Evolutionary conservation across 2,113 vertebrate species (phyloP).

Genomic region (Tonatia bakeri): DNA sequence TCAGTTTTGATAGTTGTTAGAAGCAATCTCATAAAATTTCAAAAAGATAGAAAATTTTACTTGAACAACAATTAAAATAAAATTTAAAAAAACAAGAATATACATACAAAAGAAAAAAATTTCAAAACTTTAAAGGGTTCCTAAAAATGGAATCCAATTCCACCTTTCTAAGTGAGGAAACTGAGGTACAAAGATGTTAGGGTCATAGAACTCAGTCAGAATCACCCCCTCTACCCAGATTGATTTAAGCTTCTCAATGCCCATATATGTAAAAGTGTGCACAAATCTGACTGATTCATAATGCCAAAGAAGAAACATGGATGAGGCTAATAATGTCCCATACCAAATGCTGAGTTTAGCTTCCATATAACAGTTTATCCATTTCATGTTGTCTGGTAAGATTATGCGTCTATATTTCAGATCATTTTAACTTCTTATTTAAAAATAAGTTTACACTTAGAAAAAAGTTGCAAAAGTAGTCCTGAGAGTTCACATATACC

Average conservation of each 20-base stretch:
- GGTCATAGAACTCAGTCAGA: not conserved
- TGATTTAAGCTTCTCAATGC: not conserved
- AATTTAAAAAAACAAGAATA: no score
- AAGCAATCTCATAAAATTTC: not conserved
- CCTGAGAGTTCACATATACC: not conserved
- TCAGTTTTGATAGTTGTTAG: not conserved
- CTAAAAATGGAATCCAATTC: not conserved
- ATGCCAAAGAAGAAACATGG: not conserved
- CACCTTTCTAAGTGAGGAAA: not conserved
- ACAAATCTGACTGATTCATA: not conserved
- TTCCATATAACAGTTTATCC: not conserved
- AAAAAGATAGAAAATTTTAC: not conserved
- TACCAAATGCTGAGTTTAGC: not conserved
- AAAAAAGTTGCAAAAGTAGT: not conserved
- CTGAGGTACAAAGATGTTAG: not conserved
- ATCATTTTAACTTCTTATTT: not conserved
- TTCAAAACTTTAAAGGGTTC: not conserved
- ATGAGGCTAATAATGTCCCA: not conserved
- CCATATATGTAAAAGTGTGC: not conserved
- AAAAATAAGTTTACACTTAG: slow-evolving; percentile 19
- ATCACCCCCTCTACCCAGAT: not conserved
- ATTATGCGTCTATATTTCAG: not conserved
- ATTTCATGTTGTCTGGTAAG: not conserved
- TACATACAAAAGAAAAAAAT: not conserved
- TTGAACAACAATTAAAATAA: no score